phyloP scores from a whole-genome alignment of 2,113 vertebrate genomes.

The Anhinga anhinga region DNA sequence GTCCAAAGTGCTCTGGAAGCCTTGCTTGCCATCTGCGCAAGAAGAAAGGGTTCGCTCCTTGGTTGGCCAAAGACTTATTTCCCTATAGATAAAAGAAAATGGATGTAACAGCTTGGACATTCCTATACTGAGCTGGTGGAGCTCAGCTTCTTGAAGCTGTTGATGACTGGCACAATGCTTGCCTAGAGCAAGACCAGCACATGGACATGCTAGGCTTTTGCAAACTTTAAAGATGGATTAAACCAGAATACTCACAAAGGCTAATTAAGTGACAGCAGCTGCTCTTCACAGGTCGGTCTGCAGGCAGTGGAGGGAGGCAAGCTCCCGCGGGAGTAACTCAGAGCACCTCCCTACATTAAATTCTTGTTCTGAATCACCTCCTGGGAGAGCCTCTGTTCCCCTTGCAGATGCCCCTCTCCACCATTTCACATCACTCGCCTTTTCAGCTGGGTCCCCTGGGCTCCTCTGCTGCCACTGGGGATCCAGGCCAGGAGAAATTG shows the following conservation, averaged over 20 bases:
- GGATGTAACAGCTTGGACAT: neutral
- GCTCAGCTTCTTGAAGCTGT: neutral
- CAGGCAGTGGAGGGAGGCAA: neutral
- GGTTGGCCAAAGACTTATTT: neutral
- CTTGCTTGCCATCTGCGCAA: neutral
- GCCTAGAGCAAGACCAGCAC: neutral
- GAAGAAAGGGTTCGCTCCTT: neutral
- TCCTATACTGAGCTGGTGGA: neutral
- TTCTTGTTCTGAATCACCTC: neutral
- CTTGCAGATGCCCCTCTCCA: accelerated
- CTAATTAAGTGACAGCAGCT: neutral
- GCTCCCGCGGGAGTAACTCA: neutral
- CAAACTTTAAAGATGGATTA: constrained; percentile 1
- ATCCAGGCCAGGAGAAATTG: neutral
- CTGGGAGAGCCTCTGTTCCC: neutral
- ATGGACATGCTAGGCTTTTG: neutral
- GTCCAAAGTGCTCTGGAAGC: neutral
- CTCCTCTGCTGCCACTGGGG: neutral
- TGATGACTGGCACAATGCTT: neutral
- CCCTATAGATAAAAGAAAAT: neutral
- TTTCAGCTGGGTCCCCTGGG: neutral
- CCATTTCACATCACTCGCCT: neutral
- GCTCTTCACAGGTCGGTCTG: neutral
- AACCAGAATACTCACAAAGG: neutral
- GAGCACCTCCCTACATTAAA: neutral